Evolutionary conservation across 2,888 invertebrate genomes (phyloP), one percentile per base, ranked within the genome.

Genomic region (Acleris cristana): DNA sequence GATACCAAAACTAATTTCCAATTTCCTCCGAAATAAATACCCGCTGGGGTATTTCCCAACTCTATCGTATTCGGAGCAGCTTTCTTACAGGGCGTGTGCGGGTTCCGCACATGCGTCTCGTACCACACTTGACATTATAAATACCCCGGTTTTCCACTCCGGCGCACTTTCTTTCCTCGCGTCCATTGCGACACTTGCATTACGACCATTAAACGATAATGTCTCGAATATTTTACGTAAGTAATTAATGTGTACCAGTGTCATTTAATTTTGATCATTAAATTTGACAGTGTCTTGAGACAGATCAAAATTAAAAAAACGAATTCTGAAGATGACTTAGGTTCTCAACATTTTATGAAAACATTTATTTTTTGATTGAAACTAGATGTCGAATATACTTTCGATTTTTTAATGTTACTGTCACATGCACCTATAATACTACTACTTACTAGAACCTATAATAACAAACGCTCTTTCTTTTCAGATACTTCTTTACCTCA

Each of bases 81-180:
- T 87, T 86, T 85, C 80, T 76, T 79, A 51, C 65, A 66, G 65
- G 65, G 65, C 65, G 65, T 52, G 21, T 23, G 19, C 26, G n/a
- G 66, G 59, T 71, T 66, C 64, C 53, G 56, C 64, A 58, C 62
- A 62, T 58, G 49, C 64, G 60, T 48, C 60, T 51, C 56, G 55
- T 61, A 65, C 70, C 70, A 59, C 70, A 71, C 64, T 72, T 74
- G 71, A 72, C 75, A 75, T 79, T 86, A 88, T 88, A 88, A 84
- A 87, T 88, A 83, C 80, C 73, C 74, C 73, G 74, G 80, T 80
- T 81, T 80, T 79, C 73, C 75, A 16, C 64, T 60, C 60, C 53
- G 49, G 62, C 71, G 64, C 88, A 90, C 88, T 90, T 85, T 86
- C 86, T 75, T 79, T 79, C 76, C 74, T 74, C 56, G 70, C 74